Evolutionary conservation across 2,888 invertebrate species (phyloP).

Genomic region (Cephalotes varians): DNA sequence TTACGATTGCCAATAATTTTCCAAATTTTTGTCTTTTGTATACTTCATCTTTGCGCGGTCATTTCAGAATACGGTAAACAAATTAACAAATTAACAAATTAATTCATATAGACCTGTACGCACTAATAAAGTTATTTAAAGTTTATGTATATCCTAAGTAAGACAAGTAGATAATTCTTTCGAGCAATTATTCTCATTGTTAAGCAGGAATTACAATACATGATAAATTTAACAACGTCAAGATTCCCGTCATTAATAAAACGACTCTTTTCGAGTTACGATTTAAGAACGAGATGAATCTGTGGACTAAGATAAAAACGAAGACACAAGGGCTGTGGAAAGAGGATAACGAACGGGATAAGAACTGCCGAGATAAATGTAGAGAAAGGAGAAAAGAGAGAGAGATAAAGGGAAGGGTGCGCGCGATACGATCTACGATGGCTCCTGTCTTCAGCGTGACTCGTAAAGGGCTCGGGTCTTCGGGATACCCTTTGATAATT

Average conservation of each 20-base stretch:
- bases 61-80: not conserved
- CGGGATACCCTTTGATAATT: slow-evolving; percentile 80
- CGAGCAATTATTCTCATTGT: not conserved
- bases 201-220: not conserved
- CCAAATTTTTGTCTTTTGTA: not conserved
- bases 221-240: slow-evolving; percentile 35
- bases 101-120: not conserved
- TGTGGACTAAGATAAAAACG: slow-evolving; percentile 74
- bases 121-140: not conserved
- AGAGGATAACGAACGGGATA: slow-evolving; percentile 26
- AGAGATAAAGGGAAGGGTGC: slow-evolving; percentile 43
- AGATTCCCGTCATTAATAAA: not conserved
- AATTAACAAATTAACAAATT: slow-evolving; percentile 5
- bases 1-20: not conserved
- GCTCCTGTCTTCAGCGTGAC: slow-evolving; percentile 85
- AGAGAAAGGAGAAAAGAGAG: not conserved
- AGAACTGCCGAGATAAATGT: slow-evolving; percentile 7
- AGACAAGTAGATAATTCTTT: not conserved
- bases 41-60: not conserved
- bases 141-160: not conserved
- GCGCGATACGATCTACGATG: slow-evolving; percentile 82
- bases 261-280: slow-evolving; percentile 9
- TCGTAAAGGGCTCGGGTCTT: slow-evolving; percentile 76
- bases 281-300: slow-evolving; percentile 73
- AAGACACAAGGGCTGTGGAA: slow-evolving; percentile 22